Base-by-base conservation (phyloP, 2,797 vertebrate species). In the Petrocephalus sullivani region DNA sequence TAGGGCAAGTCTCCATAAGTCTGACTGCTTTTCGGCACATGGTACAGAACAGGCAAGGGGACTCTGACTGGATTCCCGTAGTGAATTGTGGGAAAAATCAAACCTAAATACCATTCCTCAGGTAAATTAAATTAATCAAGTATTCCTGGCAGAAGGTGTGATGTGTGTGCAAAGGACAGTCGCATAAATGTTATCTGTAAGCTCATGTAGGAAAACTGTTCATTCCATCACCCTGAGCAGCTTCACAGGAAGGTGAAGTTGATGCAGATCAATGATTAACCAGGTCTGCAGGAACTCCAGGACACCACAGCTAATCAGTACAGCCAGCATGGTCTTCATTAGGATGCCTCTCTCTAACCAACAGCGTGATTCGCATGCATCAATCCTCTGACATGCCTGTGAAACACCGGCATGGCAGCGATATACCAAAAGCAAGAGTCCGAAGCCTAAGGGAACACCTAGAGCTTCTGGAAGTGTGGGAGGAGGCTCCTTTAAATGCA, bases 281-380 rank as follows among this genome's bases (percentile, higher is more conserved):
- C 51, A 41, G 23, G 54, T 85, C 54, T 57, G 23, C 28, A 33
- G 61, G 61, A 64, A 64, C 61, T 64, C 56, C 33, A 85, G 85
- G 75, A 64, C 89, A 89, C 89, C 87, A 67, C 16, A 86, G 61
- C 1, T 33, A 86, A 90, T 87, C 60, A 86, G 46, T 87, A 56
- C 57, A 87, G 46, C 88, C 58, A 78, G 87, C 85, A 89, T 85
- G 21, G 87, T 88, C 89, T 33, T 85, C 4, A 28, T 56, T 14
- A 51, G 53, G 83, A 85, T 88, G 81, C 58, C 23, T 37, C 23
- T 19, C 56, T 28, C 33, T 60, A n/a, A 60, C 46, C 57, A 57
- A 49, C 16, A 61, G 10, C 14, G 37, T 3, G 23, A 84, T 84
- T 84, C 53, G 81, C 49, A 46, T 41, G 33, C 75, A 9, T 6